These are phyloP conservation scores for Callipepla squamata DNA, from an alignment of 2,113 vertebrate species.

Conservation along the genomic window DNA sequence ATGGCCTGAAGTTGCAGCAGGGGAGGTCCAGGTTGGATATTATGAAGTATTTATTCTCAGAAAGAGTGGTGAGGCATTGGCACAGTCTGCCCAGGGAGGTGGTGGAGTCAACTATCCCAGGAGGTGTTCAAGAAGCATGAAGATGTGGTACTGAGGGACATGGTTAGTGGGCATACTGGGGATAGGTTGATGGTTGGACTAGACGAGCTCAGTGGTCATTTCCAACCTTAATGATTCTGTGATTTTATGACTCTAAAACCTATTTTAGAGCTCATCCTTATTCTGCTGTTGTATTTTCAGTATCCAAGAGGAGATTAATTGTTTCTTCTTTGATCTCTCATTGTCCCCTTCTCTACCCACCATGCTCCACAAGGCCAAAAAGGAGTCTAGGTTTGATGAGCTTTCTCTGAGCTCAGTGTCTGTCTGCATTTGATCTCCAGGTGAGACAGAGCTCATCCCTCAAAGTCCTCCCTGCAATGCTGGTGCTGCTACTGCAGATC, in stretches of 20 bases:
- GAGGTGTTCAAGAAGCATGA: no score
- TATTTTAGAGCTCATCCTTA: background rate
- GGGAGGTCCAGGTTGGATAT: no score
- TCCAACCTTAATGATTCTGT: no score
- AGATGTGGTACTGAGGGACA: no score
- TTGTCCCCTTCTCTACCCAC: background rate
- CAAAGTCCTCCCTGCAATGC: background rate
- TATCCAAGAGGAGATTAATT: background rate
- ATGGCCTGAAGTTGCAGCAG: no score
- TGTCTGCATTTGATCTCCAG: slow-evolving; percentile 11
- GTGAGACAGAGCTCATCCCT: background rate
- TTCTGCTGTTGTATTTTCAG: background rate
- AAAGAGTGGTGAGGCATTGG: no score
- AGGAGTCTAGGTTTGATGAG: background rate
- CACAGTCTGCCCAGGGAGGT: no score
- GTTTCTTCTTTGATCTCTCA: background rate
- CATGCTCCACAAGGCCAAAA: background rate
- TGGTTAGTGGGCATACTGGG: no score
- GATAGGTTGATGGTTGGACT: no score
- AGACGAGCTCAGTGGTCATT: no score
- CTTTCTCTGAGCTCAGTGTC: background rate
- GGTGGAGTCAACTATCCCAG: no score
- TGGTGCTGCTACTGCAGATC: slow-evolving; percentile 31
- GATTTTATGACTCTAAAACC: background rate
- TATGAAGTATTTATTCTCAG: no score